A percentile compares a stretch with the other conserved stretches of the same genome.
These are phyloP conservation scores for Hoplostethus atlanticus DNA, from an alignment of 2,797 vertebrate genomes.

Conservation along the genomic window DNA sequence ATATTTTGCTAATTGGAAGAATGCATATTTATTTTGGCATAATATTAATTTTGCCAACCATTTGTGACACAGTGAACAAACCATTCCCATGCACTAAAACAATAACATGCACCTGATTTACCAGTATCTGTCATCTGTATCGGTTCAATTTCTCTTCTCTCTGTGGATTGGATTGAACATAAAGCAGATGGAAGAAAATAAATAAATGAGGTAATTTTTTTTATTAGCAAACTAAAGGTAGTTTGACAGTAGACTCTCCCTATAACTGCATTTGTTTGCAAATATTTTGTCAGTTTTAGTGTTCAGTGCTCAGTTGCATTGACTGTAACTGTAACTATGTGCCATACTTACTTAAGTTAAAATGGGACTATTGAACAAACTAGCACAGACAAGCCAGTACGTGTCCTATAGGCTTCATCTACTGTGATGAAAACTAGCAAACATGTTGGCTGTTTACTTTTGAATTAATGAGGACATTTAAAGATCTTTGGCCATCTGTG, in stretches of 20 bases:
- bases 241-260: background rate
- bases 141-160: background rate
- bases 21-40: constrained; percentile 17
- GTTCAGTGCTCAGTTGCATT: background rate
- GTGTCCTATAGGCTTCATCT: no score
- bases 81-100: background rate
- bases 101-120: constrained; percentile 10
- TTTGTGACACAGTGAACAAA: constrained; percentile 27
- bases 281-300: no score
- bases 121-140: background rate
- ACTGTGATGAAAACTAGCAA: no score
- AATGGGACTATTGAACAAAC: no score
- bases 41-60: background rate
- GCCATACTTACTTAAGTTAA: no score
- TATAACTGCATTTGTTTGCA: no score
- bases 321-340: no score
- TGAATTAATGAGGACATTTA: no score
- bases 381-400: no score
- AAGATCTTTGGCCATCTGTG: no score
- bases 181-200: background rate
- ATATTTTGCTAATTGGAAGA: constrained; percentile 41
- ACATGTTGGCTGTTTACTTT: no score
- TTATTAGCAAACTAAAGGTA: background rate
- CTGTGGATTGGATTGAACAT: background rate
- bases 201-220: background rate